phyloP scores from a whole-genome alignment of 2,797 vertebrate genomes.

The Oreochromis mossambicus region DNA sequence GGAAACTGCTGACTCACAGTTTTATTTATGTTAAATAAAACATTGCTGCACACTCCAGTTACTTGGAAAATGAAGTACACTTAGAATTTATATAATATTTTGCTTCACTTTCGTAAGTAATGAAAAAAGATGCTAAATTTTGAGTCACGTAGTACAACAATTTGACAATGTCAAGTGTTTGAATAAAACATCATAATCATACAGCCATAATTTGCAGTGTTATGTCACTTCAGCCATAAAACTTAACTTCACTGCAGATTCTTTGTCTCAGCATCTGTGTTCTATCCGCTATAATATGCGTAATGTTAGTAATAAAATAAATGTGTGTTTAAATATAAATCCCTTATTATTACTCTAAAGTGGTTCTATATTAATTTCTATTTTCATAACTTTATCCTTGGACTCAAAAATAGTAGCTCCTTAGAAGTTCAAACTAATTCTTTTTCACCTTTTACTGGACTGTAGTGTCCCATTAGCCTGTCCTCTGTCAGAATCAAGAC shows the following conservation, averaged over 20 bases:
- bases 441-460: neutral
- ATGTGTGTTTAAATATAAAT: neutral
- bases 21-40: neutral
- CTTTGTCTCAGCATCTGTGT: neutral
- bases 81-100: neutral
- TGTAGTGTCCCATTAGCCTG: neutral
- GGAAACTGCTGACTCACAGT: neutral
- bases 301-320: neutral
- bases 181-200: neutral
- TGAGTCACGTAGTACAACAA: neutral
- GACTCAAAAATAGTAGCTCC: neutral
- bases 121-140: neutral
- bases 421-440: neutral
- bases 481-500: neutral
- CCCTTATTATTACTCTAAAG: neutral
- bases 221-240: neutral
- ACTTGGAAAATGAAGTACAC: neutral
- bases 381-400: neutral
- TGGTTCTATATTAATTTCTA: neutral
- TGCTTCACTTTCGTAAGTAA: neutral
- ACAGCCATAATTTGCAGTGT: neutral
- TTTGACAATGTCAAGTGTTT: neutral
- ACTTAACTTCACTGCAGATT: neutral
- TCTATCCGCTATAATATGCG: neutral
- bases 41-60: too few relatives aligned